Percentiles rank a stretch among this genome's conserved stretches.
Evolutionary conservation across 1,140 invertebrate genomes (phyloP).

Genomic region (Drosophila ohnishii): DNA sequence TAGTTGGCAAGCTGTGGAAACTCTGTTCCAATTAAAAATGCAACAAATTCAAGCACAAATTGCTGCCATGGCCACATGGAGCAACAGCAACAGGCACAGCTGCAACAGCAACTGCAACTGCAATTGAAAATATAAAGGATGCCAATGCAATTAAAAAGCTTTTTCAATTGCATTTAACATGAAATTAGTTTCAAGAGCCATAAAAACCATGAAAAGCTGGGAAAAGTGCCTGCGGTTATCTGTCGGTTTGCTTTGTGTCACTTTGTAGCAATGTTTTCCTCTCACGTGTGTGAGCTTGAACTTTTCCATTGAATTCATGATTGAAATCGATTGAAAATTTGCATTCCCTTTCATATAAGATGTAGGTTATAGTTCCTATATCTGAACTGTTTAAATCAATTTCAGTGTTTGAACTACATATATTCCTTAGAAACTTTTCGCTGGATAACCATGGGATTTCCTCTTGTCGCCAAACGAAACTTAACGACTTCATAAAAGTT

Average conservation of each 20-base stretch:
- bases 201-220: conserved; percentile 46
- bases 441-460: conserved; percentile 8
- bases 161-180: conserved; percentile 53
- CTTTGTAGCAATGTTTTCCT: conserved; percentile 21
- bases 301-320: conserved; percentile 28
- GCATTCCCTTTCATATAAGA: not conserved
- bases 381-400: not conserved
- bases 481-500: conserved; percentile 33
- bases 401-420: not conserved
- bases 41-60: conserved; percentile 39
- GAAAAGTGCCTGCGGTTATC: conserved; percentile 49
- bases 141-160: conserved; percentile 50
- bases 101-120: conserved; percentile 8
- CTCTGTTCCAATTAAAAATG: conserved; percentile 54
- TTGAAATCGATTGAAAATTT: conserved; percentile 26
- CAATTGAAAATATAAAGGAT: conserved; percentile 37
- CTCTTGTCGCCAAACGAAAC: not conserved
- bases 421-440: not conserved
- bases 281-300: conserved; percentile 18
- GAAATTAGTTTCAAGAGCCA: conserved; percentile 47
- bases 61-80: conserved; percentile 16
- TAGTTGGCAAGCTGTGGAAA: conserved; percentile 52
- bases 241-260: conserved; percentile 34
- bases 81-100: conserved; percentile 10
- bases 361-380: not conserved